Evolutionary conservation across 2,797 vertebrate species (phyloP).

Genomic region (Iguana delicatissima): DNA sequence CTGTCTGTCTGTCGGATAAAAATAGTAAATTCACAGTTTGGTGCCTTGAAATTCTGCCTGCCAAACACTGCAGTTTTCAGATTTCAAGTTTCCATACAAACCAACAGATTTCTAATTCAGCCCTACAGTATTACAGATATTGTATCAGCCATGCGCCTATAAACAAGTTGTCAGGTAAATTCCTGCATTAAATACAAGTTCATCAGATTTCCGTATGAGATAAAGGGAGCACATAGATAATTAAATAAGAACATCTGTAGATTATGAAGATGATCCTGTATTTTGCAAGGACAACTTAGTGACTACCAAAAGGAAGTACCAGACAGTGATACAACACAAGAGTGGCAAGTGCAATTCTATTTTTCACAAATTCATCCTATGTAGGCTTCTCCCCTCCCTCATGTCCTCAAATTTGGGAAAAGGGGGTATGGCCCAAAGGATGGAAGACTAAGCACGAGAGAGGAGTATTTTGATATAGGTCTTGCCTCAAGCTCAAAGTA

Average conservation of each 20-base stretch:
- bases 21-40: not conserved
- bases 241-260: not conserved
- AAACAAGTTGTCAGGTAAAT: not conserved
- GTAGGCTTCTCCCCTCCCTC: not conserved
- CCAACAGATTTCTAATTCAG: not conserved
- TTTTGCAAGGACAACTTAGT: not conserved
- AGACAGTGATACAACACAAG: not conserved
- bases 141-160: not conserved
- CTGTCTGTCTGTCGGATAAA: not conserved
- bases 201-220: not conserved
- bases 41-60: not conserved
- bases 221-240: not conserved
- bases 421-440: not conserved
- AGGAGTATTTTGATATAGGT: not conserved
- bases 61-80: constrained; percentile 12
- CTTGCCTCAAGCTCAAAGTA: not conserved
- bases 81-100: not conserved
- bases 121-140: not conserved
- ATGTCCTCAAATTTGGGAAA: not conserved
- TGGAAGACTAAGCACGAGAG: not conserved
- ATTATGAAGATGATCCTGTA: not conserved
- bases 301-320: not conserved
- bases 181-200: not conserved
- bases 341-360: not conserved
- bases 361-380: not conserved